These are phyloP conservation scores for Aphelocoma californica DNA, from an alignment of 2,797 vertebrate species.

Conservation along the genomic window DNA sequence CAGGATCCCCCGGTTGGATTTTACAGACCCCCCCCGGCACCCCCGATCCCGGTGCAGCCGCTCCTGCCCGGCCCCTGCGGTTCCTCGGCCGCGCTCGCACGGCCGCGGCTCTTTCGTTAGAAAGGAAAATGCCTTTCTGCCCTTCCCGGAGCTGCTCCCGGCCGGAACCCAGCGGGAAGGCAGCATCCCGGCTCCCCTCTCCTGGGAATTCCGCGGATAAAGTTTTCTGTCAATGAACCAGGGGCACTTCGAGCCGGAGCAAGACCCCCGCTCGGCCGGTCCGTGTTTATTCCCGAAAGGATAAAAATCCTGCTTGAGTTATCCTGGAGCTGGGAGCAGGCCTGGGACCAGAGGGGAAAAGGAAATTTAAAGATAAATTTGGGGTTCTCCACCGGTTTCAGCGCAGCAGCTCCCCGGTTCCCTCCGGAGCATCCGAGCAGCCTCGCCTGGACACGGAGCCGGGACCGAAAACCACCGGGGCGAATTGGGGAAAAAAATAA, in stretches of 20 bases:
- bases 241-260: not conserved
- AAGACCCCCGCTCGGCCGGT: not conserved
- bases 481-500: rapidly evolving
- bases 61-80: not conserved
- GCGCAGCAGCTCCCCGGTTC: not conserved
- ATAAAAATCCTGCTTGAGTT: not conserved
- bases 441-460: not conserved
- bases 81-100: not conserved
- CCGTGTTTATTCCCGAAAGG: not conserved
- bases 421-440: not conserved
- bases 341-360: not conserved
- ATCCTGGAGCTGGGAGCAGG: not conserved
- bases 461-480: not conserved
- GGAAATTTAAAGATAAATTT: not conserved
- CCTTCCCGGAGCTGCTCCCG: not conserved
- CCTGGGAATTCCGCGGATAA: not conserved
- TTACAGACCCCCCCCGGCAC: rapidly evolving
- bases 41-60: not conserved
- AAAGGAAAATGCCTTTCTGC: not conserved
- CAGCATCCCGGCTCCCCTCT: not conserved
- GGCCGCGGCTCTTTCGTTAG: not conserved
- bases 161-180: not conserved
- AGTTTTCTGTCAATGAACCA: not conserved
- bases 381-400: not conserved
- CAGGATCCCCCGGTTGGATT: not conserved